Evolutionary conservation across 2,797 vertebrate species (phyloP).

Genomic region (Hyperoplus immaculatus): DNA sequence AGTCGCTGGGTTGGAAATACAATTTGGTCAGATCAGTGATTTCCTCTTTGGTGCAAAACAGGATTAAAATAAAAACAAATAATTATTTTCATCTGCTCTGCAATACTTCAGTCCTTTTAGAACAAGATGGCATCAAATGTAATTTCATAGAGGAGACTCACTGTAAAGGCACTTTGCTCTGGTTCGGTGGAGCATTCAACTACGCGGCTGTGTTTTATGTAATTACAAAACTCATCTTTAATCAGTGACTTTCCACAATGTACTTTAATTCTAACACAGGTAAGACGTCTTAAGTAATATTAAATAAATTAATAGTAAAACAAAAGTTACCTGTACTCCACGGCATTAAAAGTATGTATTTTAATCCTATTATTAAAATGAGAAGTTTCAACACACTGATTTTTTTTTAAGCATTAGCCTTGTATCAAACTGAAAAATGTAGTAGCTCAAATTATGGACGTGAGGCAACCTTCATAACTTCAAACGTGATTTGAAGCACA

Average conservation of each 20-base stretch:
- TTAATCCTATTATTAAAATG: not conserved
- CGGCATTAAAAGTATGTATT: not conserved
- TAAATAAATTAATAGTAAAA: not conserved
- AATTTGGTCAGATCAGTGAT: slow-evolving; percentile 35
- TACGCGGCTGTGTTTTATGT: slow-evolving; percentile 1
- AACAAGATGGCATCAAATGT: slow-evolving; percentile 17
- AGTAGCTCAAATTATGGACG: not conserved
- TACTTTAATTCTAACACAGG: not conserved
- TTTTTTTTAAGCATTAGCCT: not conserved
- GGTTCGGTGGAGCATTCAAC: too few relatives aligned
- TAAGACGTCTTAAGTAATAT: too few relatives aligned
- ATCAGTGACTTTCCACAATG: not conserved
- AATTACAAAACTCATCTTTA: slow-evolving; percentile 6
- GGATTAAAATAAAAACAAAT: slow-evolving; percentile 33
- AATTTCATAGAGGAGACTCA: slow-evolving; percentile 17
- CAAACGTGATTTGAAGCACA: slow-evolving; percentile 10
- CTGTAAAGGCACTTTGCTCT: slow-evolving; percentile 2
- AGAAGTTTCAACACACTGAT: not conserved
- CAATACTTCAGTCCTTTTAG: slow-evolving; percentile 15
- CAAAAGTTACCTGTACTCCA: not conserved
- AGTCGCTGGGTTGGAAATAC: slow-evolving; percentile 25
- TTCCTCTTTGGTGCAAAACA: slow-evolving; percentile 10
- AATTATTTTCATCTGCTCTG: slow-evolving; percentile 42
- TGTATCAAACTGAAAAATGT: not conserved
- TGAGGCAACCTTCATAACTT: not conserved